Percentiles rank a stretch among this genome's conserved stretches.
Evolutionary conservation across 2,797 vertebrate genomes (phyloP).

Genomic region (Anguilla anguilla): DNA sequence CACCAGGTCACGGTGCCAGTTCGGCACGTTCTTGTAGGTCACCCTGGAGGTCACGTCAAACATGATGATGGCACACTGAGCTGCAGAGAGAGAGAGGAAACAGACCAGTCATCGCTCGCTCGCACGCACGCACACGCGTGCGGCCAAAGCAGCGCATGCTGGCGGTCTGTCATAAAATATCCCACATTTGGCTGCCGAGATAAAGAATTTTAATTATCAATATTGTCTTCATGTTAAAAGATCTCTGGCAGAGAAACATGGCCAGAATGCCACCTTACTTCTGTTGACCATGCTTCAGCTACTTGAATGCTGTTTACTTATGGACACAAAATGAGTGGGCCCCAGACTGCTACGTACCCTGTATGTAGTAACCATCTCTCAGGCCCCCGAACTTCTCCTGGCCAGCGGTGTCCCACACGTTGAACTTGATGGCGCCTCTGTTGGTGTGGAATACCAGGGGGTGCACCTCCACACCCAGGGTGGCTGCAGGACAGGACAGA

Average conservation of each 20-base stretch:
- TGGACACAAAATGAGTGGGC: neutral
- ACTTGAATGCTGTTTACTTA: too few relatives aligned
- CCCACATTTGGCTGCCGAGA: too few relatives aligned
- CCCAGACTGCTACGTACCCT: constrained; percentile 74
- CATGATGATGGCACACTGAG: constrained; percentile 99
- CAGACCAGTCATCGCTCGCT: neutral
- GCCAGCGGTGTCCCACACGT: constrained; percentile 98
- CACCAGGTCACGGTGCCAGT: constrained; percentile 98
- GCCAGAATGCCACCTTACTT: too few relatives aligned
- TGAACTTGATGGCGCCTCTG: constrained; percentile 94
- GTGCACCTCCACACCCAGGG: constrained; percentile 95
- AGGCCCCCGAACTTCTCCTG: constrained; percentile 98
- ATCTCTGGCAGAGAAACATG: too few relatives aligned
- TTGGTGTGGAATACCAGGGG: constrained; percentile 96
- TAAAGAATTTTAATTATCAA: too few relatives aligned
- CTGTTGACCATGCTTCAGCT: too few relatives aligned
- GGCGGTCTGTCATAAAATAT: too few relatives aligned
- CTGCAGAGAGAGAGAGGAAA: constrained; percentile 60
- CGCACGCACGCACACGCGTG: neutral
- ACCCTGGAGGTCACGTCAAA: constrained; percentile 98
- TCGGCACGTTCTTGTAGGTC: constrained; percentile 98
- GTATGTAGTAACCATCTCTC: constrained; percentile 96
- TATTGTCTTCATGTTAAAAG: too few relatives aligned
- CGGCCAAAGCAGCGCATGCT: neutral
- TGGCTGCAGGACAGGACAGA: constrained; percentile 71